phyloP scores from a whole-genome alignment of 2,888 invertebrate species.

The Eurytoma californica region DNA sequence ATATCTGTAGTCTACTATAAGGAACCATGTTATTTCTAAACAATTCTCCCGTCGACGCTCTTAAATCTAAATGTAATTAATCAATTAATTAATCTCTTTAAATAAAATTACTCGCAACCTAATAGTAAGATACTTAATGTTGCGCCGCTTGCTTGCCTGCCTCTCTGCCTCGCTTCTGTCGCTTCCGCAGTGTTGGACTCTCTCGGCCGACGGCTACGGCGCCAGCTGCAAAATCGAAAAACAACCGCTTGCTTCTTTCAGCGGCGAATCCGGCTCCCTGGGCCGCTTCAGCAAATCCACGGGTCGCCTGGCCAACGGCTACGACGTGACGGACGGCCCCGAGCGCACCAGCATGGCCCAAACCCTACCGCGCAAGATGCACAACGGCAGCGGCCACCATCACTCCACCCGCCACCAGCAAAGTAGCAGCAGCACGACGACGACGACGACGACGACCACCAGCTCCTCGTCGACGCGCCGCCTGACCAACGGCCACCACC shows the following conservation, averaged over 20 bases:
- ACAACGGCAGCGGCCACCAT: slow-evolving; percentile 63
- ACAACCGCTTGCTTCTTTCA: slow-evolving; percentile 71
- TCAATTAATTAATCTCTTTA: neutral
- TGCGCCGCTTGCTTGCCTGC: too few species aligned
- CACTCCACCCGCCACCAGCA: slow-evolving; percentile 19
- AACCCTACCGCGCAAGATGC: slow-evolving; percentile 83
- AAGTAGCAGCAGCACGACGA: slow-evolving; percentile 35
- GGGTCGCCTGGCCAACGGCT: slow-evolving; percentile 80
- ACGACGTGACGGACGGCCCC: slow-evolving; percentile 62
- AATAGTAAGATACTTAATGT: too few species aligned
- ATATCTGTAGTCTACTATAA: too few species aligned
- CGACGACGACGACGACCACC: slow-evolving; percentile 46
- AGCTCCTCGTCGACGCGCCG: slow-evolving; percentile 39
- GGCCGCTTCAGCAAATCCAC: slow-evolving; percentile 90
- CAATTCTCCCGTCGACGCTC: neutral
- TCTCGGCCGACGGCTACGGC: too few species aligned
- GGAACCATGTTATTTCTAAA: too few species aligned
- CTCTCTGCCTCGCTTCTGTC: too few species aligned
- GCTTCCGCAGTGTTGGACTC: too few species aligned
- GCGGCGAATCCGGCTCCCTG: slow-evolving; percentile 84
- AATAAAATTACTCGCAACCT: too few species aligned
- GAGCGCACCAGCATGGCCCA: slow-evolving; percentile 82
- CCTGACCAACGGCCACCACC: slow-evolving; percentile 52
- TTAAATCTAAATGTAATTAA: neutral
- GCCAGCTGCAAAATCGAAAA: too few species aligned